phyloP scores from a whole-genome alignment of 1,140 invertebrate genomes.

The Lysiphlebus fabarum region DNA sequence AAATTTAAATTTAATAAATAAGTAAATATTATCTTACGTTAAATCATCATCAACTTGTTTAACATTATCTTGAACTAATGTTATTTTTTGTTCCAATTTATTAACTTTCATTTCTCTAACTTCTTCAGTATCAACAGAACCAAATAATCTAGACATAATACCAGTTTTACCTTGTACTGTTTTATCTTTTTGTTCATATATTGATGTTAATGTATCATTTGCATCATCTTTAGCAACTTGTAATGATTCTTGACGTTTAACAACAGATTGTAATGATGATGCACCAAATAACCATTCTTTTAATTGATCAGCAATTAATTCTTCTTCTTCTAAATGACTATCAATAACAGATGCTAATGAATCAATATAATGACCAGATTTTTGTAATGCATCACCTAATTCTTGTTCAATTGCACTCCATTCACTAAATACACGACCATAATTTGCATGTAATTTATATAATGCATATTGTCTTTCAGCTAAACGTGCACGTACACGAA shows the following conservation, averaged over 20 bases:
- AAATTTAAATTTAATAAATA: slow-evolving; percentile 11
- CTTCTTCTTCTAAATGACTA: slow-evolving; percentile 75
- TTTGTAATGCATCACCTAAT: slow-evolving; percentile 77
- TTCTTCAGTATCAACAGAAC: slow-evolving; percentile 76
- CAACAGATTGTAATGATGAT: slow-evolving; percentile 70
- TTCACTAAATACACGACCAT: slow-evolving; percentile 79
- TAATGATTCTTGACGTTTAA: slow-evolving; percentile 70
- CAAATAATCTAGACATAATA: slow-evolving; percentile 71
- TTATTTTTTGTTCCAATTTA: slow-evolving; percentile 71
- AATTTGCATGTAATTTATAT: slow-evolving; percentile 79
- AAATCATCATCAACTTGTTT: slow-evolving; percentile 62
- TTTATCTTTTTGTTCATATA: slow-evolving; percentile 60
- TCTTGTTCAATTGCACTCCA: slow-evolving; percentile 82
- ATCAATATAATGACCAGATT: slow-evolving; percentile 70
- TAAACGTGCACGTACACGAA: slow-evolving; percentile 63
- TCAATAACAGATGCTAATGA: slow-evolving; percentile 76
- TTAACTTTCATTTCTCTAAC: slow-evolving; percentile 70
- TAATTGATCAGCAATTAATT: slow-evolving; percentile 77
- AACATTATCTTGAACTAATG: slow-evolving; percentile 61
- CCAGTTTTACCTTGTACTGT: slow-evolving; percentile 63
- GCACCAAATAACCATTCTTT: slow-evolving; percentile 82
- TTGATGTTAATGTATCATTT: slow-evolving; percentile 60
- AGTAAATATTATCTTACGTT: slow-evolving; percentile 54
- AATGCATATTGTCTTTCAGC: slow-evolving; percentile 75
- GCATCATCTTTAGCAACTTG: slow-evolving; percentile 71